Evolutionary conservation across 1,140 invertebrate genomes (phyloP).

Genomic region (Carposina sasakii): DNA sequence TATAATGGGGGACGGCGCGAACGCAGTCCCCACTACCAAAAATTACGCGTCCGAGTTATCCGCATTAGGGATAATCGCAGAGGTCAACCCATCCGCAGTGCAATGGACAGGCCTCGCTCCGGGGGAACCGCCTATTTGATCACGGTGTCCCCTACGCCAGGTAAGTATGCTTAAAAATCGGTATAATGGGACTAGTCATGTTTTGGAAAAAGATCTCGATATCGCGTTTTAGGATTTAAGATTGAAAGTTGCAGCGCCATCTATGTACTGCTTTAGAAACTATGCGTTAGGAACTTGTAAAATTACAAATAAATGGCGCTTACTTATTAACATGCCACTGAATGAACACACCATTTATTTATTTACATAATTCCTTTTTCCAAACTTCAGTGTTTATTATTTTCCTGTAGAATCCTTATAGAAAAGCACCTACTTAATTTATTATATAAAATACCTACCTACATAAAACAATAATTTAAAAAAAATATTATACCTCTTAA

Average conservation of each 20-base stretch:
- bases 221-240: background rate
- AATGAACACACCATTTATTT: too few relatives aligned
- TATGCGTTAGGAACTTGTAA: too few relatives aligned
- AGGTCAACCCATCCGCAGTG: conserved; percentile 5
- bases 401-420: too few relatives aligned
- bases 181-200: background rate
- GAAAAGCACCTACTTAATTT: too few relatives aligned
- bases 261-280: too few relatives aligned
- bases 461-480: too few relatives aligned
- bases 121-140: conserved; percentile 3
- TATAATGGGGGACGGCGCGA: background rate
- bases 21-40: conserved; percentile 6
- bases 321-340: too few relatives aligned
- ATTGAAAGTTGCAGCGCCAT: background rate
- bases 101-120: conserved; percentile 4
- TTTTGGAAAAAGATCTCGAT: background rate
- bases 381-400: too few relatives aligned
- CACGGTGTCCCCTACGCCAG: conserved; percentile 3
- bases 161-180: background rate
- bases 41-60: conserved; percentile 5
- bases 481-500: too few relatives aligned
- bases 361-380: too few relatives aligned
- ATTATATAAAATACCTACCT: too few relatives aligned
- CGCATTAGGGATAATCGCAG: conserved; percentile 6
- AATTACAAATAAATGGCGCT: too few relatives aligned